phyloP scores from a whole-genome alignment of 1,140 invertebrate genomes.

The Pissodes strobi region DNA sequence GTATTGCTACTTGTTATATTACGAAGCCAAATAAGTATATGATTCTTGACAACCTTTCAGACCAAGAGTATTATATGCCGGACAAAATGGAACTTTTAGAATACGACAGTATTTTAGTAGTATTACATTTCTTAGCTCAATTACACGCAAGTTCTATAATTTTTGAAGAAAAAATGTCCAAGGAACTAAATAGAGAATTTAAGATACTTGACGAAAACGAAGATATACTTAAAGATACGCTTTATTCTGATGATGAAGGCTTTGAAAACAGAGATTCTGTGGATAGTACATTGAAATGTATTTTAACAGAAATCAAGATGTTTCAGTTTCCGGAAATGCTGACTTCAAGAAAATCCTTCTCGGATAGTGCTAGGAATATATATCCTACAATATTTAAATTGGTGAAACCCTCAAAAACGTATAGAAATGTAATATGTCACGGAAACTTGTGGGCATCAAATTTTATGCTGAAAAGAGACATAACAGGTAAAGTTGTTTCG shows the following conservation, averaged over 20 bases:
- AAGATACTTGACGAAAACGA: constrained; percentile 23
- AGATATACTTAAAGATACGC: constrained; percentile 32
- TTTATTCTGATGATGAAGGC: constrained; percentile 17
- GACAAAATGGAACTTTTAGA: constrained; percentile 45
- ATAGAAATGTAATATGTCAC: constrained; percentile 54
- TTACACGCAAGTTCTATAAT: constrained; percentile 53
- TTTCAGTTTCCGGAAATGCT: no score
- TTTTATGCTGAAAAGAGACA: constrained; percentile 54
- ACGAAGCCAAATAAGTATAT: constrained; percentile 37
- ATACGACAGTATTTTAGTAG: constrained; percentile 42
- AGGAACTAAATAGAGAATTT: constrained; percentile 15
- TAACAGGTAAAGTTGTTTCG: constrained; percentile 46
- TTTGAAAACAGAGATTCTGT: constrained; percentile 32
- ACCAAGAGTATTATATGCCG: constrained; percentile 40
- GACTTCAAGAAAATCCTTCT: neutral
- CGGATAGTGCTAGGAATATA: neutral
- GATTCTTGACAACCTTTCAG: constrained; percentile 42
- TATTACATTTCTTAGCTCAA: constrained; percentile 48
- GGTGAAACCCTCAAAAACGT: constrained; percentile 39
- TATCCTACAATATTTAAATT: constrained; percentile 3
- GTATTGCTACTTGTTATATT: constrained; percentile 33
- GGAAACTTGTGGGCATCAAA: constrained; percentile 59
- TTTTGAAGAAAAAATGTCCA: constrained; percentile 48
- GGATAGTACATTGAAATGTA: constrained; percentile 32
- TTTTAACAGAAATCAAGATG: constrained; percentile 33